Evolutionary conservation across 2,113 vertebrate genomes (phyloP).

Genomic region (Leptobrachium leishanense): DNA sequence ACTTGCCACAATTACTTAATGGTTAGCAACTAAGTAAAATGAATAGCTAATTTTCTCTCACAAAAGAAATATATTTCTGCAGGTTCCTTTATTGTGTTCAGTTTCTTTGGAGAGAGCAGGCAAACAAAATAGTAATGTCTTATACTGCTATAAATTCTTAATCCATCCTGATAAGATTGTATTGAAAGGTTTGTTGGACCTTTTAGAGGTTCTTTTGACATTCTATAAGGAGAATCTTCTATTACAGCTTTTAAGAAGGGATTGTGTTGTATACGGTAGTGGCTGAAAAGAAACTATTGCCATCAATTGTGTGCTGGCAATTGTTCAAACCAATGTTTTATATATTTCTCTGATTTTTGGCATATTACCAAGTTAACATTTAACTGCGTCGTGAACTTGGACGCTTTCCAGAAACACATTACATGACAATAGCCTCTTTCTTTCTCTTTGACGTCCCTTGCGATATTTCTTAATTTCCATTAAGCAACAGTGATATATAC

Average conservation of each 20-base stretch:
- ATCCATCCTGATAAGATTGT: too few species aligned
- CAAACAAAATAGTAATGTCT: too few species aligned
- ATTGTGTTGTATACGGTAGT: neutral
- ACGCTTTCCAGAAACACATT: conserved; percentile 13
- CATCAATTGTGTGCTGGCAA: conserved; percentile 1
- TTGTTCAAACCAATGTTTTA: neutral
- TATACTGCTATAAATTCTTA: too few species aligned
- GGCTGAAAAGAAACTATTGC: neutral
- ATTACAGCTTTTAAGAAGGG: neutral
- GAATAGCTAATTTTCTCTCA: too few species aligned
- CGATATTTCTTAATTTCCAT: conserved; percentile 15
- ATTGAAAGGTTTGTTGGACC: too few species aligned
- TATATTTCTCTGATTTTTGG: conserved; percentile 7
- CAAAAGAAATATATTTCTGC: too few species aligned
- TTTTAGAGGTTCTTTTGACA: too few species aligned
- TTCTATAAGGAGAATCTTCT: too few species aligned
- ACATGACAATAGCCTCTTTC: conserved; percentile 21
- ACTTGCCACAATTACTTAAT: too few species aligned
- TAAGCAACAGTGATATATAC: conserved; percentile 24
- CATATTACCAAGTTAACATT: conserved; percentile 9
- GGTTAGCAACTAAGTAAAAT: too few species aligned
- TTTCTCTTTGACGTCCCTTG: conserved; percentile 29
- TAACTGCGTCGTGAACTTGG: conserved; percentile 12
- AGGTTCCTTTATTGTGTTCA: too few species aligned
- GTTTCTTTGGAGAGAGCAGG: too few species aligned